Base-by-base conservation (phyloP, 2,797 vertebrate species). In the Urocyon cinereoargenteus region DNA sequence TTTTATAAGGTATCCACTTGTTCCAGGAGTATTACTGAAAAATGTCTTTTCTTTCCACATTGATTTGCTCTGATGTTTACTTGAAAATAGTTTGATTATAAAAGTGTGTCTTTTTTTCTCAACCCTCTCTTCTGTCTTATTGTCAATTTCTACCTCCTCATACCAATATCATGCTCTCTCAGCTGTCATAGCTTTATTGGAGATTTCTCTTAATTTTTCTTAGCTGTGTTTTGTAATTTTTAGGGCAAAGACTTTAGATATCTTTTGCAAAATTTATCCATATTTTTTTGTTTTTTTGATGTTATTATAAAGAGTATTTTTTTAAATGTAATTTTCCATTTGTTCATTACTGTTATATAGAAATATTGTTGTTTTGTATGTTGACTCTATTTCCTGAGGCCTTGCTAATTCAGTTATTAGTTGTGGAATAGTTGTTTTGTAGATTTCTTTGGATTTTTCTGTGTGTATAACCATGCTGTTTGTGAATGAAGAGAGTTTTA, bases 361-460 rank as follows among this genome's bases (percentile, higher is more conserved):
- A 92, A 73, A 28, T 77, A 40, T 1, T 72, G 22, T 26, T 77
- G 21, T 62, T 87, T 86, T 62, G 4, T 73, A 26, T n/a, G 2
- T 59, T 79, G 82, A 53, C 40, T 75, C 15, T 88, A 19, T 89
- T 57, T 53, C 19, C 14, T 40, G n/a, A 61, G 49, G 61, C 7
- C 36, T 86, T 45, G 70, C 12, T 86, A 53, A 86, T 61, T 79
- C 24, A 26, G 19, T 64, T 53, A 53, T 61, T 87, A 75, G 64
- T 19, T 40, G 24, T 73, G 45, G 45, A 49, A 3, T 28, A 75
- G 28, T 62, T 61, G 4, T 53, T 75, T 91, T 75, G 21, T 53
- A 36, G 49, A 26, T 94, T 64, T 85, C 57, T 81, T 86, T 86
- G 57, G 57, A n/a, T 57, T 75, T 81, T 90, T 90, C 73, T 91